phyloP scores from a whole-genome alignment of 2,797 vertebrate species.

The Aplochiton taeniatus region DNA sequence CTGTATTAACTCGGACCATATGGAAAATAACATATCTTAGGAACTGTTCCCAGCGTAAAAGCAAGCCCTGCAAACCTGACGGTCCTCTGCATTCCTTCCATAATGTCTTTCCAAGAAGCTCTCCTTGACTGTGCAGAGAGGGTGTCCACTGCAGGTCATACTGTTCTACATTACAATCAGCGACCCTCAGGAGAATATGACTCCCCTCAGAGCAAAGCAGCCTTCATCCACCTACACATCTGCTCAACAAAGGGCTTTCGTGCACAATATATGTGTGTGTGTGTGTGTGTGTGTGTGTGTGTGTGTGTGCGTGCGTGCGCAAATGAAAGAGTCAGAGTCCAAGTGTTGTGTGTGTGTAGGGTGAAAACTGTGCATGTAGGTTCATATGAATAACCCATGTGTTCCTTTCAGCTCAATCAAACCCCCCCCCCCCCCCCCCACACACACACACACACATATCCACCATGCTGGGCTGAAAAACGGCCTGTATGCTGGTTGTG shows the following conservation, averaged over 20 bases:
- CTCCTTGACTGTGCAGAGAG: slow-evolving; percentile 7
- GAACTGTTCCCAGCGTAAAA: slow-evolving; percentile 4
- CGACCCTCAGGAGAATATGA: slow-evolving; percentile 1
- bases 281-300: not conserved
- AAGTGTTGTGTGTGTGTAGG: slow-evolving; percentile 4
- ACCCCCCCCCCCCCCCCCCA: slow-evolving; percentile 6
- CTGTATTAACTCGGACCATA: not conserved
- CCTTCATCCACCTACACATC: slow-evolving; percentile 49
- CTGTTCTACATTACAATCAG: slow-evolving; percentile 24
- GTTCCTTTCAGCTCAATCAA: slow-evolving; percentile 20
- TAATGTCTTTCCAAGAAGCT: slow-evolving; percentile 17
- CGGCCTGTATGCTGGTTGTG: no score
- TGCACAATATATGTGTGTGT: not conserved
- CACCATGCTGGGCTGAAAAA: not conserved
- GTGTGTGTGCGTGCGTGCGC: slow-evolving; percentile 2
- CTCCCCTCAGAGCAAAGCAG: slow-evolving; percentile 16
- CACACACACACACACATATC: not conserved
- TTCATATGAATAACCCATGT: not conserved
- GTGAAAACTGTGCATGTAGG: not conserved
- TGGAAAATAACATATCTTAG: not conserved
- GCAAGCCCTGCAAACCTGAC: no score
- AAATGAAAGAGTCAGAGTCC: not conserved
- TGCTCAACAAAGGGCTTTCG: slow-evolving; percentile 42
- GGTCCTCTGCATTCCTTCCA: slow-evolving; percentile 15
- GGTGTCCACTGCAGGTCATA: slow-evolving; percentile 18